Conservation (phyloP, 2,888 invertebrate genomes). For the Lacanobia oleracea region DNA sequence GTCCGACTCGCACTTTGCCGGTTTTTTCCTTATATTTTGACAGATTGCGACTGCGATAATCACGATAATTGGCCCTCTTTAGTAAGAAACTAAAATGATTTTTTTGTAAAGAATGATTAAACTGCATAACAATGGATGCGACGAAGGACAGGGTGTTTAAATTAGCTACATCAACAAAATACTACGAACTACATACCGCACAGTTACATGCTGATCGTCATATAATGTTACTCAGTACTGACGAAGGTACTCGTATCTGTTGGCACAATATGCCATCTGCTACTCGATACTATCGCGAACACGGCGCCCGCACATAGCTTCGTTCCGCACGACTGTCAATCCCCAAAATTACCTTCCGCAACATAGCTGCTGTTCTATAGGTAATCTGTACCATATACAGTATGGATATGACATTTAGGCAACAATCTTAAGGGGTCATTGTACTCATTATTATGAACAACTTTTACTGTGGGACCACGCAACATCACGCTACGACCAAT, state of each 20-base stretch:
- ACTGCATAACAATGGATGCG: background rate
- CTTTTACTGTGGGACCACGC: no score
- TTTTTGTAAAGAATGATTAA: background rate
- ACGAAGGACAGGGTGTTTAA: background rate
- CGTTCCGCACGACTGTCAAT: background rate
- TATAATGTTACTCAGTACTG: slow-evolving; percentile 1
- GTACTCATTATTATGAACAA: no score
- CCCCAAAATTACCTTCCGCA: slow-evolving; percentile 10
- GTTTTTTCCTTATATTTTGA: no score
- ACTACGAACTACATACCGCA: background rate
- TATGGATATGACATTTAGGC: no score
- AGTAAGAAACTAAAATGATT: background rate
- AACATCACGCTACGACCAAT: no score
- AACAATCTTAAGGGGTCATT: no score
- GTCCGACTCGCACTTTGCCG: no score
- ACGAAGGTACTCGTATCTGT: slow-evolving; percentile 46
- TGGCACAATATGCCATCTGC: slow-evolving; percentile 52
- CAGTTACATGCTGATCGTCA: background rate
- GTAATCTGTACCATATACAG: no score
- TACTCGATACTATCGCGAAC: slow-evolving; percentile 39
- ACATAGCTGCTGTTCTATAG: background rate
- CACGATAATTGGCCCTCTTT: no score
- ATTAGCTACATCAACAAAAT: background rate
- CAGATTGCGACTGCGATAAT: no score
- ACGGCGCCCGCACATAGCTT: background rate